Conservation (phyloP, 1,140 invertebrate species). For the Hycleus cichorii region DNA sequence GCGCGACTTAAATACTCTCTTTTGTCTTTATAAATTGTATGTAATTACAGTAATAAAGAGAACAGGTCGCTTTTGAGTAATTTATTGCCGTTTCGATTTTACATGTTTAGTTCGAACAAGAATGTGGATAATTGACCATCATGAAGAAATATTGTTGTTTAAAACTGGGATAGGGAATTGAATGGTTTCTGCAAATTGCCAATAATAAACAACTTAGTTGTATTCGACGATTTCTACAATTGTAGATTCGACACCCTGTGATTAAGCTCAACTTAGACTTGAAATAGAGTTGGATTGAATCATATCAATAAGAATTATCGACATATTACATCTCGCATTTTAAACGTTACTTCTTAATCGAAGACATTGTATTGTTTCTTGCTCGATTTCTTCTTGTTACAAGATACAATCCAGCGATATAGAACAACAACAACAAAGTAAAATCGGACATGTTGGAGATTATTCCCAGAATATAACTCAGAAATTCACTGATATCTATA, state of each 20-base stretch:
- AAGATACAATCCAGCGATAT: neutral
- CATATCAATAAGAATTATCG: too few relatives aligned
- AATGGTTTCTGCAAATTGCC: too few relatives aligned
- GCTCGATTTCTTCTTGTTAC: neutral
- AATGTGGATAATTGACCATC: too few relatives aligned
- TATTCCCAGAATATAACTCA: conserved; percentile 17
- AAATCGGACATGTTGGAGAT: neutral
- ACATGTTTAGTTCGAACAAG: too few relatives aligned
- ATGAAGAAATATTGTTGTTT: too few relatives aligned
- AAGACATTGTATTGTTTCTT: neutral
- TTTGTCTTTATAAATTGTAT: neutral
- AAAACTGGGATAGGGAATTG: too few relatives aligned
- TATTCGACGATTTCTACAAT: too few relatives aligned
- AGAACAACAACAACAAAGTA: neutral
- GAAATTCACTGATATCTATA: neutral
- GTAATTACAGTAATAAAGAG: neutral
- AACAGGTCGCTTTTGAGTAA: neutral
- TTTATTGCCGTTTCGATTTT: neutral
- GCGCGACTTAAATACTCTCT: neutral
- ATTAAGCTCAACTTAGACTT: too few relatives aligned
- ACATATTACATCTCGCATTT: neutral
- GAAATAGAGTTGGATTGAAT: too few relatives aligned
- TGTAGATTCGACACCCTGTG: too few relatives aligned
- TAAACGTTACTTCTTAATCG: neutral
- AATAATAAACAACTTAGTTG: too few relatives aligned